These are phyloP conservation scores for Zingel zingel DNA, from an alignment of 2,113 vertebrate genomes.

Conservation along the genomic window DNA sequence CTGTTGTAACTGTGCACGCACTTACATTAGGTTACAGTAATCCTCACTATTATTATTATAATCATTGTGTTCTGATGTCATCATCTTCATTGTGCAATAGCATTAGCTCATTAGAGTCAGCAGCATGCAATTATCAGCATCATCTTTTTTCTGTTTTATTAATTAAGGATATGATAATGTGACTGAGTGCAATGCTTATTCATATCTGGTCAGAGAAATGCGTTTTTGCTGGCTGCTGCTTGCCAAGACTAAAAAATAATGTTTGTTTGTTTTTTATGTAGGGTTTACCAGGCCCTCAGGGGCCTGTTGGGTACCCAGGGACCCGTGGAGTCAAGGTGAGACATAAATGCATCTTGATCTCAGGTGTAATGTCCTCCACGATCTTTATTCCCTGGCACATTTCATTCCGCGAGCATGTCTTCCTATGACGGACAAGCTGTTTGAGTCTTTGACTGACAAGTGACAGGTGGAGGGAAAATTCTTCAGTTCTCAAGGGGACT, in stretches of 20 bases:
- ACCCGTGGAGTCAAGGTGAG: constrained; percentile 93
- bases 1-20: constrained; percentile 34
- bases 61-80: constrained; percentile 33
- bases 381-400: constrained; percentile 34
- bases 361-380: constrained; percentile 25
- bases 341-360: constrained; percentile 37
- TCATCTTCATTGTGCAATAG: constrained; percentile 38
- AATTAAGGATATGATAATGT: constrained; percentile 13
- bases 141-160: constrained; percentile 24
- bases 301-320: constrained; percentile 91
- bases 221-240: neutral
- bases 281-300: constrained; percentile 87
- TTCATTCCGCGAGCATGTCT: constrained; percentile 3
- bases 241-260: neutral
- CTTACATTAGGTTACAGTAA: constrained; percentile 34
- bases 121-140: constrained; percentile 32
- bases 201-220: neutral
- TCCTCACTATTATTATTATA: constrained; percentile 22
- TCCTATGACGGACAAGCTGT: constrained; percentile 65
- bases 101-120: constrained; percentile 43
- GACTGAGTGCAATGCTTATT: constrained; percentile 7
- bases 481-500: constrained; percentile 57
- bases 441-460: constrained; percentile 65
- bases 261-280: constrained; percentile 55
- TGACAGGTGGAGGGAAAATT: constrained; percentile 61